Conservation (phyloP, 2,888 invertebrate species). For the Pollenia labialis region DNA sequence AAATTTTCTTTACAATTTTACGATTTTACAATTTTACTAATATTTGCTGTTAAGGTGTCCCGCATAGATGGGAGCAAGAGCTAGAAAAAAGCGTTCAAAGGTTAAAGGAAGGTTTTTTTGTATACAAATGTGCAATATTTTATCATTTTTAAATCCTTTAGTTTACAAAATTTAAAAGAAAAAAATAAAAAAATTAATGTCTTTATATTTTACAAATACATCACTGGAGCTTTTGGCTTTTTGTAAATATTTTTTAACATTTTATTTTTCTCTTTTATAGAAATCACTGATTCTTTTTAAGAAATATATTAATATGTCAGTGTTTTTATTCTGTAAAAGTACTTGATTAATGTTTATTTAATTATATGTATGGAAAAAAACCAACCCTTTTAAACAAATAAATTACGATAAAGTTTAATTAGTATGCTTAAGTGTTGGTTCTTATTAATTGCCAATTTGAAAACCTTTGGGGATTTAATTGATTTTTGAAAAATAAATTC, state of each 20-base stretch:
- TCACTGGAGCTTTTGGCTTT: constrained; percentile 17
- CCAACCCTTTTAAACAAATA: constrained; percentile 3
- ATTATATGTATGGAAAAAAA: neutral
- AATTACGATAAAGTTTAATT: constrained; percentile 2
- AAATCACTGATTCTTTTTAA: neutral
- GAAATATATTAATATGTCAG: neutral
- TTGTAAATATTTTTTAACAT: constrained; percentile 7
- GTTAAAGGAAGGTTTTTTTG: too few relatives aligned
- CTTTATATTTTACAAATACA: neutral
- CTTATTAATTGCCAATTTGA: neutral
- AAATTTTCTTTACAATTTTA: too few relatives aligned
- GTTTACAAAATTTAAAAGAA: neutral
- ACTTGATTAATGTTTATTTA: constrained; percentile 36
- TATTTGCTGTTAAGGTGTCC: too few relatives aligned
- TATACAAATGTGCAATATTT: neutral
- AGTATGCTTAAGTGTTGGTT: neutral
- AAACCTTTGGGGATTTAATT: neutral
- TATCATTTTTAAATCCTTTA: constrained; percentile 20
- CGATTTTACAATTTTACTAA: too few relatives aligned
- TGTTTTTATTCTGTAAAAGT: too few relatives aligned
- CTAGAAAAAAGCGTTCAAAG: too few relatives aligned
- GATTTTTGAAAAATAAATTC: neutral
- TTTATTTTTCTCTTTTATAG: neutral
- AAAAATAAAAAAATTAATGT: neutral
- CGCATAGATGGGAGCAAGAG: too few relatives aligned